Conservation (phyloP, 2,797 vertebrate species). For the Macrochelys suwanniensis region DNA sequence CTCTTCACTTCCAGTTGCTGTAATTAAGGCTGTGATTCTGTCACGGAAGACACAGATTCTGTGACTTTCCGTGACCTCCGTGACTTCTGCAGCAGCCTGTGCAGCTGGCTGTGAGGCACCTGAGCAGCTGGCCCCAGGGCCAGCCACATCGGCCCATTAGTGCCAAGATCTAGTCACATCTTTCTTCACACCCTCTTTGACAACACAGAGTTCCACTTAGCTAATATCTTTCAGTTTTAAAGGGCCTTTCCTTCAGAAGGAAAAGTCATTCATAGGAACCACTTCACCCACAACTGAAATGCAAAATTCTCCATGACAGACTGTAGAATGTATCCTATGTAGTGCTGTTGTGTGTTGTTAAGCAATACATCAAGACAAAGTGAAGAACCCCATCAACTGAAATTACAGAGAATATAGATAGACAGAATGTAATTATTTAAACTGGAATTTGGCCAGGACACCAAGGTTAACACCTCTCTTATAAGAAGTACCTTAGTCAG, state of each 20-base stretch:
- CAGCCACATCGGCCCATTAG: background rate
- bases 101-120: no score
- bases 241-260: no score
- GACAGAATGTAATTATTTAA: background rate
- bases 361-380: no score
- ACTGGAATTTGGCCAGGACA: background rate
- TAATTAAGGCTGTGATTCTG: no score
- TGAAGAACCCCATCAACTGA: background rate
- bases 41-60: no score
- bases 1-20: no score
- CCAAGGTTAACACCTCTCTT: fast-evolving
- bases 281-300: background rate
- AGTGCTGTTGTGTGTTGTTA: no score
- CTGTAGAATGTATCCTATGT: background rate
- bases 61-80: no score
- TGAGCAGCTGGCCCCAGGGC: no score
- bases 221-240: no score
- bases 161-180: background rate
- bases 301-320: background rate
- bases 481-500: background rate
- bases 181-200: background rate
- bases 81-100: no score
- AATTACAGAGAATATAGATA: background rate
- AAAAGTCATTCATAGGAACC: background rate
- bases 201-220: no score